Base-by-base conservation (phyloP, 1,140 invertebrate species). In the Gyrodactylus bullatarudis region DNA sequence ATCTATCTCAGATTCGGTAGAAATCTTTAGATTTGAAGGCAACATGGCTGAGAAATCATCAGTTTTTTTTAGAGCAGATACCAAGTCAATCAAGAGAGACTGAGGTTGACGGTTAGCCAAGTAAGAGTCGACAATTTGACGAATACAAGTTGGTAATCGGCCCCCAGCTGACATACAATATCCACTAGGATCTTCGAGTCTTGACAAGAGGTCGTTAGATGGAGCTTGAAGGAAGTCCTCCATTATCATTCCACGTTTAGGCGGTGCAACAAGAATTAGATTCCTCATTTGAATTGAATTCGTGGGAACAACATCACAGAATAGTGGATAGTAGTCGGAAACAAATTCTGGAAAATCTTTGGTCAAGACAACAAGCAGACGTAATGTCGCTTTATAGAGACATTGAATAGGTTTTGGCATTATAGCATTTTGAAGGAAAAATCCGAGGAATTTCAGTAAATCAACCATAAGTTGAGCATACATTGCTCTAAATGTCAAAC, bases 251-350 rank as follows among this genome's bases (percentile, higher is more conserved):
- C 23, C 26, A 22, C 23, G n/a, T 69, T 73, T 73, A 26, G 95
- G 94, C 78, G 95, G 98, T 8, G 95, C 94, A 22, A 91, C 94
- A 68, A 99, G 82, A 71, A 99, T 93, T 8, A 99, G 83, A 80
- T 99, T 99, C 54, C 94, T 85, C 89, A 99, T 93, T 80, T 96
- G 93, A 76, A 98, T 93, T 79, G 94, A 98, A 79, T 98, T 98
- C 0, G 92, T 88, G 75, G 94, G 93, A 77, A 99, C 97, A 68
- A 91, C 91, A 81, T 99, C 94, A 80, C 94, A 97, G 81, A 99
- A 95, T n/a, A 89, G 88, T 78, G 96, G 97, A 79, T 98, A 91
- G 79, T 96, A 98, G 78, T 99, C 94, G 79, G 92, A 96, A 23
- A 99, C 83, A 78, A 99, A 96, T 80, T 99, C 95, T 0, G 95